These are phyloP conservation scores for Dicrurus megarhynchus DNA, from an alignment of 2,113 vertebrate species.

Conservation along the genomic window DNA sequence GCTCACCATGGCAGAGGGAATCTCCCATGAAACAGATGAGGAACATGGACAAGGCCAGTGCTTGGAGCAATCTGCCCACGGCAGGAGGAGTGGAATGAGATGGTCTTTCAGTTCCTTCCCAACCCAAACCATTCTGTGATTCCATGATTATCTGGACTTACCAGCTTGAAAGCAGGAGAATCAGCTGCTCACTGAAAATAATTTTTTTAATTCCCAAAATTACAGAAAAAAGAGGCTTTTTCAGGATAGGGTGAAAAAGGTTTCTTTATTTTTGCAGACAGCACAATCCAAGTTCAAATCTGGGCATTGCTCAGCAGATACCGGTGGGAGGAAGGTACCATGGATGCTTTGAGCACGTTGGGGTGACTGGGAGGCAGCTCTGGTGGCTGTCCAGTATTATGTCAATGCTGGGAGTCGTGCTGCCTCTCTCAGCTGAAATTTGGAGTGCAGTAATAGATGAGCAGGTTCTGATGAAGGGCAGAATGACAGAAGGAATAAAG, in stretches of 20 bases:
- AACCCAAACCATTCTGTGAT: background rate
- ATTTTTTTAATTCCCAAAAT: background rate
- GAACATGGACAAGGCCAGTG: background rate
- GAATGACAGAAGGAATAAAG: background rate
- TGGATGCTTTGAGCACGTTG: background rate
- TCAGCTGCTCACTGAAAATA: background rate
- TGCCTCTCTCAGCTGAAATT: background rate
- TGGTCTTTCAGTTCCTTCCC: background rate
- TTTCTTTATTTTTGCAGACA: slow-evolving; percentile 32
- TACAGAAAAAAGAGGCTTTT: background rate
- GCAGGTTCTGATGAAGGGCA: background rate
- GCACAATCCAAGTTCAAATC: slow-evolving; percentile 28
- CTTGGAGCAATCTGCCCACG: background rate
- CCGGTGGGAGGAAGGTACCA: background rate
- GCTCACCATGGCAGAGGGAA: background rate
- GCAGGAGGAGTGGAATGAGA: background rate
- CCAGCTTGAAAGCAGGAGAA: background rate
- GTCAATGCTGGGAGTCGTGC: background rate
- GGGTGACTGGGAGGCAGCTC: background rate
- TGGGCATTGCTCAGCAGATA: background rate
- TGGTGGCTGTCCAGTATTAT: background rate
- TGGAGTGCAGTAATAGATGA: background rate
- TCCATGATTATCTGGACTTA: background rate
- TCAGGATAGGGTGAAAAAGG: background rate
- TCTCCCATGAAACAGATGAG: background rate